Evolutionary conservation across 2,113 vertebrate species (phyloP).

Genomic region (Variabilichromis moorii): DNA sequence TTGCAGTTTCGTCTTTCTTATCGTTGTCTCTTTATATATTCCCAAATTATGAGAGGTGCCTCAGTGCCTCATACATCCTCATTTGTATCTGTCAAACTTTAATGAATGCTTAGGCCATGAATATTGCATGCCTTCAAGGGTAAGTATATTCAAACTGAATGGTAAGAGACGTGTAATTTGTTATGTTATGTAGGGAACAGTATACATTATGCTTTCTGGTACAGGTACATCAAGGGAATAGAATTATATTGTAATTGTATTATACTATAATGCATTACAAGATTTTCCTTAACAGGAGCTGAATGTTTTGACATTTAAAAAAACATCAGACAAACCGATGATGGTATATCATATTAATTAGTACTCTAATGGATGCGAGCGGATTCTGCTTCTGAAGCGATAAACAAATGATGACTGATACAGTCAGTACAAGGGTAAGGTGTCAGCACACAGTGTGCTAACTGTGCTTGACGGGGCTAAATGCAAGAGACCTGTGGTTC

Average conservation of each 20-base stretch:
- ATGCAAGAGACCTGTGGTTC: conserved; percentile 37
- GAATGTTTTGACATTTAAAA: neutral
- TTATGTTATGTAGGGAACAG: neutral
- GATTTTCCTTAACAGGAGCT: neutral
- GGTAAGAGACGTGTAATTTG: neutral
- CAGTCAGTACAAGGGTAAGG: neutral
- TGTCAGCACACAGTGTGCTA: neutral
- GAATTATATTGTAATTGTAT: neutral
- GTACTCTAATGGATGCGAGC: neutral
- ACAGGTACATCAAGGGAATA: neutral
- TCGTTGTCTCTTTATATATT: neutral
- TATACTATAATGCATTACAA: neutral
- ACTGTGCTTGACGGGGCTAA: conserved; percentile 26
- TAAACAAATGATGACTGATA: conserved; percentile 6
- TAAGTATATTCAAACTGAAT: neutral
- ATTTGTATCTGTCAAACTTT: conserved; percentile 22
- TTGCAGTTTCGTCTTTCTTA: neutral
- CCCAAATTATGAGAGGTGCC: neutral
- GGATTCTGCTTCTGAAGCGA: neutral
- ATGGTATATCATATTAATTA: conserved; percentile 21
- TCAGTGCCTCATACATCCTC: neutral
- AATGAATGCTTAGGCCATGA: conserved; percentile 7
- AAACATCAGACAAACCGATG: neutral
- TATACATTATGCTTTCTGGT: neutral
- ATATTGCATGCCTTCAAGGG: neutral